Percentiles rank a stretch among this genome's conserved stretches.
Conservation (phyloP, 2,888 invertebrate species). For the Patella pellucida region DNA sequence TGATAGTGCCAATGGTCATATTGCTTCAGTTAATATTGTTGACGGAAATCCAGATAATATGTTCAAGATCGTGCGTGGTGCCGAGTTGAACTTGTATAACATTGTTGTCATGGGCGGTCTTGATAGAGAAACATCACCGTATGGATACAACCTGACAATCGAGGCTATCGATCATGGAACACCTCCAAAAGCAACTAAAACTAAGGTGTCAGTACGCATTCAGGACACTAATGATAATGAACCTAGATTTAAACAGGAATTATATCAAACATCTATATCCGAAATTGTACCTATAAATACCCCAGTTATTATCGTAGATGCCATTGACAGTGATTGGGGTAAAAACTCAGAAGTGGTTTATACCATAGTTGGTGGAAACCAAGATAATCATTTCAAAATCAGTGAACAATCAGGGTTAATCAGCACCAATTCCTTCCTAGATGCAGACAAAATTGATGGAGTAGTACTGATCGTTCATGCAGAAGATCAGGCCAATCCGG, state of each 20-base stretch:
- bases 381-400: slow-evolving; percentile 88
- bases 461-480: slow-evolving; percentile 51
- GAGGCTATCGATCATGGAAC: slow-evolving; percentile 86
- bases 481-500: slow-evolving; percentile 78
- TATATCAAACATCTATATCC: slow-evolving; percentile 88
- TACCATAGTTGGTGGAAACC: slow-evolving; percentile 84
- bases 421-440: slow-evolving; percentile 84
- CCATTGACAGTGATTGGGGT: slow-evolving; percentile 85
- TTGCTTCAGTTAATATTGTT: slow-evolving; percentile 77
- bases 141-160: slow-evolving; percentile 89
- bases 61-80: slow-evolving; percentile 78
- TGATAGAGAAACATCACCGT: slow-evolving; percentile 83
- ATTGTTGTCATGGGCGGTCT: slow-evolving; percentile 84
- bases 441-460: slow-evolving; percentile 81
- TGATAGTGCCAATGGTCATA: slow-evolving; percentile 86
- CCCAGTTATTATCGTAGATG: slow-evolving; percentile 78
- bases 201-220: slow-evolving; percentile 83
- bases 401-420: slow-evolving; percentile 91
- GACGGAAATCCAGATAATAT: slow-evolving; percentile 92
- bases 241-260: slow-evolving; percentile 79
- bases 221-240: slow-evolving; percentile 87
- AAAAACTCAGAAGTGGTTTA: slow-evolving; percentile 87
- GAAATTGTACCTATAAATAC: slow-evolving; percentile 92
- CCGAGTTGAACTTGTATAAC: slow-evolving; percentile 74
- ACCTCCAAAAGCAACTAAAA: slow-evolving; percentile 47